Conservation (phyloP, 2,113 vertebrate species). For the Parus major region DNA sequence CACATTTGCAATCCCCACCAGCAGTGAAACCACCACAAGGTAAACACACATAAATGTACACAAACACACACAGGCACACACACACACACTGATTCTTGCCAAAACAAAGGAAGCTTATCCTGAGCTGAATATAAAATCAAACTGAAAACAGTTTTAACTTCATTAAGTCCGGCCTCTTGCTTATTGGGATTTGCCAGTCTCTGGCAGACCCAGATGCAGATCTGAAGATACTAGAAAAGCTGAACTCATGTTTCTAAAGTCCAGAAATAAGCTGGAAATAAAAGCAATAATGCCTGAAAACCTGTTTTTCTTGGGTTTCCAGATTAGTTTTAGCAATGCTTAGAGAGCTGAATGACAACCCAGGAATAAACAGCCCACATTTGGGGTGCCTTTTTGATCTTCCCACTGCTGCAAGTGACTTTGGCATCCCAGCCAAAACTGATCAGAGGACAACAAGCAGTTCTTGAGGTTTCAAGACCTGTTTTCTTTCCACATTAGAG, state of each 20-base stretch:
- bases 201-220: neutral
- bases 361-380: neutral
- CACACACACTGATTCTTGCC: neutral
- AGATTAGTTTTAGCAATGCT: neutral
- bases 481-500: constrained; percentile 5
- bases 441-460: neutral
- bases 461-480: neutral
- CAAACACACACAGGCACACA: neutral
- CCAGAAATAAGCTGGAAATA: neutral
- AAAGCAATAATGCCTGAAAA: neutral
- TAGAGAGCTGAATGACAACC: neutral
- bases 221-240: neutral
- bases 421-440: neutral
- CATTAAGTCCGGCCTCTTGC: neutral
- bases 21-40: neutral
- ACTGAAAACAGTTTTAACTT: neutral
- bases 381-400: neutral
- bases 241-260: neutral
- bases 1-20: neutral
- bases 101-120: constrained; percentile 21
- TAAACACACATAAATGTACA: neutral
- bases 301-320: neutral
- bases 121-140: neutral
- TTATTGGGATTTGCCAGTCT: neutral
- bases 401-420: neutral